Evolutionary conservation across 1,140 invertebrate species (phyloP), one percentile per base, ranked within the genome.

Genomic region (Drosophila watanabei): DNA sequence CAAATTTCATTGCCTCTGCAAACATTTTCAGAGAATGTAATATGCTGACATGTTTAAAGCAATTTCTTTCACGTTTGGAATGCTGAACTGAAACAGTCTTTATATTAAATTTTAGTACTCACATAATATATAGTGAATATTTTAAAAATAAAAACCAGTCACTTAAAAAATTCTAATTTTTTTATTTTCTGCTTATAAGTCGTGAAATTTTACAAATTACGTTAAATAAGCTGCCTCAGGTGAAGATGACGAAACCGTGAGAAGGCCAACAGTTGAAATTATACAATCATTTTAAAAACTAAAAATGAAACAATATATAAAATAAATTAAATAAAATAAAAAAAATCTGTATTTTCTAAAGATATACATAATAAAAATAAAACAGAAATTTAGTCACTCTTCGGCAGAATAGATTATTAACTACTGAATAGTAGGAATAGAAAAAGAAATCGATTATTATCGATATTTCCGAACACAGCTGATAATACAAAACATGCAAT

Each of bases 1-100:
- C 86, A 82, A 89, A 89, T 65, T 37, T 59, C 78, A 45, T 33
- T 41, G 54, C 60, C 73, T 76, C 57, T 28, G 57, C 61, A 61
- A 62, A 79, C 49, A 37, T 68, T 71, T 71, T 71, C 48, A 52
- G 10, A 10, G 10, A 33, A 9, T n/a, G 68, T 56, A 45, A 54
- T 28, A 18, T 13, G 51, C 33, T 30, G 13, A 45, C 35, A 30
- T 14, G 7, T 56, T 28, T 16, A 35, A 11, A 2, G 20, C 0
- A 4, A 33, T 65, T 69, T 71, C 10, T 11, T 8, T 45, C 7
- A 1, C 1, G 6, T 8, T 46, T 8, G 68, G 11, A 71, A 71
- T n/a, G 5, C 1, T 43, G 68, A n/a, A 69, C 14, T 71, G 68
- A n/a, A 68, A 71, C 49, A 69, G 1, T 10, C n/a, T 14, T 28